Evolutionary conservation across 2,797 vertebrate genomes (phyloP).

Genomic region (Rhincodon typus): DNA sequence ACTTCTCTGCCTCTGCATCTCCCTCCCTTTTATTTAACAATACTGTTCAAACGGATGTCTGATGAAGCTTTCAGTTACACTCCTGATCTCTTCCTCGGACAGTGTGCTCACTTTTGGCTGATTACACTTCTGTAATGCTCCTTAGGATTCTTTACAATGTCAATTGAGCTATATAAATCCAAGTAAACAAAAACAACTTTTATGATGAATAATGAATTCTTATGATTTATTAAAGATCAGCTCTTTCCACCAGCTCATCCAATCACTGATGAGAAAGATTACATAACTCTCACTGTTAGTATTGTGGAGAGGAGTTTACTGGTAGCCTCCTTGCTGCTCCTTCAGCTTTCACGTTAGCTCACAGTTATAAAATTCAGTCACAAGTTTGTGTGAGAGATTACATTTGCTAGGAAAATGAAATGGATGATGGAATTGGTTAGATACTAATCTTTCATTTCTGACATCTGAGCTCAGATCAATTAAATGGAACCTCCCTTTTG

Average conservation of each 20-base stretch:
- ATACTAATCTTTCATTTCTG: too few relatives aligned
- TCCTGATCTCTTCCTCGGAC: not conserved
- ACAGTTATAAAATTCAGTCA: too few relatives aligned
- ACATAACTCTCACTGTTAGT: not conserved
- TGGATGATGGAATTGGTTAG: too few relatives aligned
- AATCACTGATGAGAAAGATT: not conserved
- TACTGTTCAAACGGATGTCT: not conserved
- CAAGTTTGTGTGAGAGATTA: too few relatives aligned
- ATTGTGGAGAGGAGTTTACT: not conserved
- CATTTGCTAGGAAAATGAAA: too few relatives aligned
- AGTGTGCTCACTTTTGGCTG: not conserved
- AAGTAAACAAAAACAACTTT: too few relatives aligned
- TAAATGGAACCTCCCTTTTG: too few relatives aligned
- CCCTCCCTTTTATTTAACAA: not conserved
- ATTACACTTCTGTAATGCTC: not conserved
- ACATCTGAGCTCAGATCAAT: too few relatives aligned
- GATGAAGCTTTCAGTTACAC: not conserved
- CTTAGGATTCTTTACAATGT: not conserved
- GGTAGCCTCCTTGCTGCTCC: too few relatives aligned
- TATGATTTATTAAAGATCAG: not conserved
- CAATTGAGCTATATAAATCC: too few relatives aligned
- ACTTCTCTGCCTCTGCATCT: not conserved
- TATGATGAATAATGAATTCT: not conserved
- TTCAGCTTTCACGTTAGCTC: too few relatives aligned
- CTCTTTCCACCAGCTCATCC: not conserved